Evolutionary conservation across 1,140 invertebrate species (phyloP), one percentile per base, ranked within the genome.

Genomic region (Drosophila quadrilineata): DNA sequence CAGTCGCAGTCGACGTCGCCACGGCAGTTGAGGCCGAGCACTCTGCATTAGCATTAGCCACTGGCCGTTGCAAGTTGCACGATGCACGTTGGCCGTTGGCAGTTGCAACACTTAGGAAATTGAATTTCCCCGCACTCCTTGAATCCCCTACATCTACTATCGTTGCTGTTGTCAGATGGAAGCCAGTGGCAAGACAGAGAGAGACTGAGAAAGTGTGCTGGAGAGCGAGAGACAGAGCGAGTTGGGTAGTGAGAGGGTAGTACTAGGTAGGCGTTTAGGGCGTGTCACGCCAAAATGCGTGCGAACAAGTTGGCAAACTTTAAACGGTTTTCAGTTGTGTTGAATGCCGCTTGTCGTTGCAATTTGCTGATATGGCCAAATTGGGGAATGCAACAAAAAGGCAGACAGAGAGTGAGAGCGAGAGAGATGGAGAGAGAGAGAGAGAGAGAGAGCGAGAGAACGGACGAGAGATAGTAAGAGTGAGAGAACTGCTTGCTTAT

Each of bases 281-380:
- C 16, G 52, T 19, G 41, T 22, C 31, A 35, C 43, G 22, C 26
- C 41, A 26, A 66, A 56, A 64, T 74, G 72, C 54, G 63, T 60
- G 56, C 36, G 14, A 52, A 56, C 70, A 66, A 68, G 66, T 69
- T 74, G 71, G n/a, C 68, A 62, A 71, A 59, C 40, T 66, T 66
- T 62, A 64, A 65, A 66, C 53, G 28, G 40, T 77, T 77, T 45
- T 68, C 65, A 33, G 64, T n/a, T 75, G 71, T 65, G 70, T 62
- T 65, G 62, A 60, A 31, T 38, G 21, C 38, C 36, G 65, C 67
- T 76, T 71, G 58, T 62, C 74, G 56, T 79, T 79, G 75, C 75
- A 79, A 71, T 79, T 79, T 79, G 57, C 62, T 71, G 75, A 80
- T 80, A 80, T 71, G 75, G 38, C 66, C 36, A 46, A 53, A 33